Base-by-base conservation (phyloP, 2,888 invertebrate genomes). In the Oeneis ivallda region DNA sequence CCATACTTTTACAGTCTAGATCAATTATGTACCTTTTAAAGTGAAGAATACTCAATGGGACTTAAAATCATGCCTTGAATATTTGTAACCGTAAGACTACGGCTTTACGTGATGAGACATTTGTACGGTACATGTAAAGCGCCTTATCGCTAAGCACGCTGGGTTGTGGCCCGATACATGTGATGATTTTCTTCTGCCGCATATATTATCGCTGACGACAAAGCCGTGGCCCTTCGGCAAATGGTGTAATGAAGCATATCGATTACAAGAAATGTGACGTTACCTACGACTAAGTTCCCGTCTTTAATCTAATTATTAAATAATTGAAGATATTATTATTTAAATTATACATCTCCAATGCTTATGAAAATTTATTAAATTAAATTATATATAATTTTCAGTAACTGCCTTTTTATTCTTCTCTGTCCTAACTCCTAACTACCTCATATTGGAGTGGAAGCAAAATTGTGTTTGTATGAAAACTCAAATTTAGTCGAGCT, bases 361-460 rank as follows among this genome's bases (percentile, higher is more conserved):
- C 69, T 69, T 69, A 67, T 61, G 63, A 69, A 69, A 67, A 63
- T 65, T 69, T 69, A 67, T 69, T 69, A 69, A 37, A 37, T 69
- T 69, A 69, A 69, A 69, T 69, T 69, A 67, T 69, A 69, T 69
- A 69, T 69, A 69, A 69, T 69, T 69, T 69, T 69, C 62, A 63
- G 19, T 69, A 69, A 26, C 26, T 34, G 56, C 11, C 15, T 47
- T 37, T 60, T 47, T 45, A 17, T 43, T 64, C 49, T 65, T 43
- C 43, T 41, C 45, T 41, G 13, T 13, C n/a, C n/a, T n/a, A n/a
- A n/a, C n/a, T n/a, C n/a, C 32, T 2, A 0, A 41, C n/a, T 47
- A n/a, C 9, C 7, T 10, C n/a, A n/a, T n/a, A n/a, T n/a, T n/a
- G n/a, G n/a, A n/a, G n/a, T n/a, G n/a, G 11, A 43, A 13, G 43